phyloP scores from a whole-genome alignment of 2,888 invertebrate species.

The Macrophya annulata region DNA sequence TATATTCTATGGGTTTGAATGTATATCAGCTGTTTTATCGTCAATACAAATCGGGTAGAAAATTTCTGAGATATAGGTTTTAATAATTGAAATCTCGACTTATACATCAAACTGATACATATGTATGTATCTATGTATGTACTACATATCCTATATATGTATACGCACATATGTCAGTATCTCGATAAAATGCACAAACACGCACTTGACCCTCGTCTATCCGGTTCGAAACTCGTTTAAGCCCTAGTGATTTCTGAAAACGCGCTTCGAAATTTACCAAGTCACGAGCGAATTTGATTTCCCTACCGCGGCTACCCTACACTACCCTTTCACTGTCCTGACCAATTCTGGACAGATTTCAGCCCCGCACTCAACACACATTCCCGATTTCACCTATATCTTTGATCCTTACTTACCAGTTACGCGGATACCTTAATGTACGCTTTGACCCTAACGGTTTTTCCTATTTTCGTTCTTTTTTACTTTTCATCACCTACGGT shows the following conservation, averaged over 20 bases:
- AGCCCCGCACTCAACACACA: slow-evolving; percentile 12
- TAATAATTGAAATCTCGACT: slow-evolving; percentile 13
- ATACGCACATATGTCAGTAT: slow-evolving; percentile 1
- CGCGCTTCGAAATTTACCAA: slow-evolving; percentile 23
- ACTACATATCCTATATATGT: background rate
- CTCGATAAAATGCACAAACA: slow-evolving; percentile 7
- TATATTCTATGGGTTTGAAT: too few species aligned
- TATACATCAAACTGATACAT: background rate
- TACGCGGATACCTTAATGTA: background rate
- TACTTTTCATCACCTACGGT: too few species aligned
- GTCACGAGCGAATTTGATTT: slow-evolving; percentile 26
- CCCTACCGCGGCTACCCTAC: background rate
- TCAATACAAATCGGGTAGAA: background rate
- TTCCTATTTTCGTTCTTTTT: too few species aligned
- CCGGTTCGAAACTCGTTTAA: slow-evolving; percentile 19
- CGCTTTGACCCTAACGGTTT: background rate
- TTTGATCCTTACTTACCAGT: slow-evolving; percentile 26
- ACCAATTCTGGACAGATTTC: slow-evolving; percentile 29
- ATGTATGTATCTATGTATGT: background rate
- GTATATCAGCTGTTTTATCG: too few species aligned
- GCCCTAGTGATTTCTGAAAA: slow-evolving; percentile 33
- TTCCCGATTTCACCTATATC: slow-evolving; percentile 12
- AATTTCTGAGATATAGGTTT: background rate
- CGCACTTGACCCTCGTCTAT: slow-evolving; percentile 32
- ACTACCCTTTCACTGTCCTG: slow-evolving; percentile 20